Evolutionary conservation across 2,797 vertebrate genomes (phyloP).

Genomic region (Anisognathus igniventris): DNA sequence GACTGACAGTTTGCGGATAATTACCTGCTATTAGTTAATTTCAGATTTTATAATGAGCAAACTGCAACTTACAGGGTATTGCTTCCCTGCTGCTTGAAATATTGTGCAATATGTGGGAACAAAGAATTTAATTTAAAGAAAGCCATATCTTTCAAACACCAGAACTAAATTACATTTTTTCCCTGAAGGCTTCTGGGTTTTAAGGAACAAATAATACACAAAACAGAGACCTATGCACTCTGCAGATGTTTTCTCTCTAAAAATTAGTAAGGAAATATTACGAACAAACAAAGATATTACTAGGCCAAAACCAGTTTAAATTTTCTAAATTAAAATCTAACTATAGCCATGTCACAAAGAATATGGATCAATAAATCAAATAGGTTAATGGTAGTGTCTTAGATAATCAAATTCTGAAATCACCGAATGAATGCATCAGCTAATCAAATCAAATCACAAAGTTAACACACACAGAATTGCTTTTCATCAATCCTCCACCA

Average conservation of each 20-base stretch:
- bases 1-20: neutral
- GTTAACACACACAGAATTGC: neutral
- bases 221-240: neutral
- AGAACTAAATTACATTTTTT: neutral
- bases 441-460: constrained; percentile 12
- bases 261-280: neutral
- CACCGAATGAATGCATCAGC: neutral
- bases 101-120: neutral
- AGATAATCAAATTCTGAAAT: constrained; percentile 24
- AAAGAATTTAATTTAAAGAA: constrained; percentile 17
- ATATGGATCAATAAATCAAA: constrained; percentile 7
- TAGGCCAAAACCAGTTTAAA: neutral
- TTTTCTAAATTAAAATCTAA: neutral
- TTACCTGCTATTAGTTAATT: constrained; percentile 1
- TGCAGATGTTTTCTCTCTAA: neutral
- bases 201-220: neutral
- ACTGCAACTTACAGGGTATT: neutral
- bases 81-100: neutral
- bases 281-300: neutral
- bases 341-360: neutral
- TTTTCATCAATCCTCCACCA: constrained; percentile 24
- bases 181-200: neutral
- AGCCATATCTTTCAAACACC: neutral
- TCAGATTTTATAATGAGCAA: neutral
- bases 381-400: neutral